phyloP scores from a whole-genome alignment of 1,140 invertebrate species.

The Drosophila murphyi region DNA sequence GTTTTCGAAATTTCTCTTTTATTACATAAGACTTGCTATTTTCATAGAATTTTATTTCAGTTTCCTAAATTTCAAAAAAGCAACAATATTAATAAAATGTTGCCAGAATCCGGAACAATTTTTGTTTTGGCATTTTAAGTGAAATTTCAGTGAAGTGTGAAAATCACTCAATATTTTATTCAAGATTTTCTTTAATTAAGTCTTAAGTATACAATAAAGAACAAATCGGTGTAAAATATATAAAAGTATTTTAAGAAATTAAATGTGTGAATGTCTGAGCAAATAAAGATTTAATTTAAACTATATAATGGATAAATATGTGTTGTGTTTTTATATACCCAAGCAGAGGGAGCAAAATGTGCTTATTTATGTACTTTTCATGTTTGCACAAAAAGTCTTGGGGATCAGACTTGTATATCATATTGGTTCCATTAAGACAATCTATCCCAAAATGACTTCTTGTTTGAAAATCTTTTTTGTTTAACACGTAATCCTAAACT shows the following conservation, averaged over 20 bases:
- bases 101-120: background rate
- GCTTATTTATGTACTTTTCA: no score
- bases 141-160: background rate
- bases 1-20: background rate
- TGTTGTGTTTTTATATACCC: background rate
- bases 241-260: slow-evolving; percentile 1
- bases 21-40: background rate
- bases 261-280: background rate
- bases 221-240: background rate
- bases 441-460: no score
- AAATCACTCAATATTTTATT: background rate
- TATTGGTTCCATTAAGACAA: no score
- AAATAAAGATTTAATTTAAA: slow-evolving; percentile 1
- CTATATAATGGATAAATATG: background rate
- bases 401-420: no score
- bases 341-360: no score
- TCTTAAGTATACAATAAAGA: background rate
- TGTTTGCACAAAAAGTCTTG: no score
- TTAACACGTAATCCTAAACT: no score
- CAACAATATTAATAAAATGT: background rate
- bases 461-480: no score
- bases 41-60: background rate
- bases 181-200: background rate
- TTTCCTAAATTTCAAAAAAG: background rate
- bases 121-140: background rate